phyloP scores from a whole-genome alignment of 2,113 vertebrate genomes.

The Cochlearius cochlearius region DNA sequence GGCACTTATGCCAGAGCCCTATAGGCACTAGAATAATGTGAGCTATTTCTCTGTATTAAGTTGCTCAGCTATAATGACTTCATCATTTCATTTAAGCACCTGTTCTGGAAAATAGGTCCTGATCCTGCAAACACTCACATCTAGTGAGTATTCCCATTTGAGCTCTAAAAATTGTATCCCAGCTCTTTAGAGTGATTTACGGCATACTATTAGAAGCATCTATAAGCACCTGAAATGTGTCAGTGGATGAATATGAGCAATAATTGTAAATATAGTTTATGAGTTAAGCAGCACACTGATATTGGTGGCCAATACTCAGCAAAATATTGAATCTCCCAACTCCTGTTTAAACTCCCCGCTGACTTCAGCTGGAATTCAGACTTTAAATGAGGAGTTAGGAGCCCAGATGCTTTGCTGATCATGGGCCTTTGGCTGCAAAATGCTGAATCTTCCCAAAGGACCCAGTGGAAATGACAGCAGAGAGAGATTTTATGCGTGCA shows the following conservation, averaged over 20 bases:
- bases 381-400: constrained; percentile 24
- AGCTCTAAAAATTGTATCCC: constrained; percentile 50
- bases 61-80: constrained; percentile 46
- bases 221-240: constrained; percentile 44
- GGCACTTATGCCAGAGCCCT: background rate
- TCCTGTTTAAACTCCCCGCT: constrained; percentile 34
- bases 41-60: constrained; percentile 49
- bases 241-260: constrained; percentile 37
- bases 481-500: background rate
- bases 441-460: background rate
- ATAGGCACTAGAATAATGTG: constrained; percentile 19
- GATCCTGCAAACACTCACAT: constrained; percentile 38
- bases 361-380: constrained; percentile 20
- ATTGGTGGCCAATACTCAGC: background rate
- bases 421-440: background rate
- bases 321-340: constrained; percentile 22
- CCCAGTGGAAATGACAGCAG: background rate
- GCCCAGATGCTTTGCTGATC: constrained; percentile 48
- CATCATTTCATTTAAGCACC: constrained; percentile 61
- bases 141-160: constrained; percentile 56
- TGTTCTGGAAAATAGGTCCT: constrained; percentile 62
- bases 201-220: constrained; percentile 17
- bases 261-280: constrained; percentile 61
- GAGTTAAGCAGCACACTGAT: constrained; percentile 17
- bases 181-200: constrained; percentile 42